A percentile compares a stretch with the other conserved stretches of the same genome.
phyloP scores from a whole-genome alignment of 2,113 vertebrate species.

The Brachypteracias leptosomus region DNA sequence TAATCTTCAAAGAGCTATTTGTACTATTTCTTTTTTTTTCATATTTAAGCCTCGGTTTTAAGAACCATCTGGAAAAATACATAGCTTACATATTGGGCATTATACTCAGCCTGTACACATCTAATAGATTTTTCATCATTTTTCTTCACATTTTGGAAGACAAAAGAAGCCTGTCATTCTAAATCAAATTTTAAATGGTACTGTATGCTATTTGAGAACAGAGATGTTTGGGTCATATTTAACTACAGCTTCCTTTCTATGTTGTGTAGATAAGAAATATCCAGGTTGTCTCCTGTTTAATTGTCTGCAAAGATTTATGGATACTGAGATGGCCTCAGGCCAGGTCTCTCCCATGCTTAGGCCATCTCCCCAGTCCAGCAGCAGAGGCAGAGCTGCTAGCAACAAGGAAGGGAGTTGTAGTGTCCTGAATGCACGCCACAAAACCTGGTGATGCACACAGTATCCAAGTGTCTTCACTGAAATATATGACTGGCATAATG shows the following conservation, averaged over 20 bases:
- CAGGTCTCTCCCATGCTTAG: not conserved
- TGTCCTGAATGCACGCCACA: not conserved
- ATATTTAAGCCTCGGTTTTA: conserved; percentile 63
- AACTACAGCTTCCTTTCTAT: not conserved
- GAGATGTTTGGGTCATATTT: not conserved
- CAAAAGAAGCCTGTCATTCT: not conserved
- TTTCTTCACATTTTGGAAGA: not conserved
- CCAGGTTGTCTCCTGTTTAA: not conserved
- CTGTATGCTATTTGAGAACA: not conserved
- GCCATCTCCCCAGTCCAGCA: not conserved
- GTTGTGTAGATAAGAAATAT: not conserved
- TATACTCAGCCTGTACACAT: not conserved
- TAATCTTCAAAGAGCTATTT: conserved; percentile 71
- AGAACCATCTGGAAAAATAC: conserved; percentile 33
- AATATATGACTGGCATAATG: not conserved
- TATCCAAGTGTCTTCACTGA: not conserved
- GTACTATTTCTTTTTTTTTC: conserved; percentile 57
- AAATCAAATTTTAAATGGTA: not conserved
- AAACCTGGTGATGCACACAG: not conserved
- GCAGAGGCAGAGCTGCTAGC: not conserved
- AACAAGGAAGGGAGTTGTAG: not conserved
- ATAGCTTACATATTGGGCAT: not conserved
- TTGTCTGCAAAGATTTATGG: not conserved
- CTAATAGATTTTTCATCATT: not conserved
- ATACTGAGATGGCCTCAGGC: not conserved